Conservation (phyloP, 92 coral and sea anemone genomes). For the Heliopora coerulea region DNA sequence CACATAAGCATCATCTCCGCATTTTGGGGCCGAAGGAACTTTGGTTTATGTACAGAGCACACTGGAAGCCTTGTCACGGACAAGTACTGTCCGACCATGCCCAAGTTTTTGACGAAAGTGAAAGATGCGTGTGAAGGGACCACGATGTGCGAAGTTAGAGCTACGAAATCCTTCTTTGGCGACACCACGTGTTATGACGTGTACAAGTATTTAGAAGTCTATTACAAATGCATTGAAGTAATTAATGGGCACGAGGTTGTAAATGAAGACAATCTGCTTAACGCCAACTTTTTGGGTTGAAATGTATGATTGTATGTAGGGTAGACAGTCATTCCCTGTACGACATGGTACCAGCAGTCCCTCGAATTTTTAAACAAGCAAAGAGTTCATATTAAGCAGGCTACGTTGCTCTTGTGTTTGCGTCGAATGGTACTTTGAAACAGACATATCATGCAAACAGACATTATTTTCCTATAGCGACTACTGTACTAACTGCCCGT, state of each 20-base stretch:
- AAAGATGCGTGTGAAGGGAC: conserved; percentile 99
- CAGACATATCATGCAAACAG: conserved; percentile 24
- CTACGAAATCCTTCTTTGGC: conserved; percentile 98
- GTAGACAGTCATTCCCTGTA: conserved; percentile 25
- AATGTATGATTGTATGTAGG: conserved; percentile 10
- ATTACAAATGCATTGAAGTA: conserved; percentile 99
- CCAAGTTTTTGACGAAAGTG: conserved; percentile 94
- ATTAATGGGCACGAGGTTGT: conserved; percentile 99
- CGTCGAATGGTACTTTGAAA: conserved; percentile 2
- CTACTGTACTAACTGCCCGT: not conserved
- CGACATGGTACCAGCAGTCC: conserved; percentile 6
- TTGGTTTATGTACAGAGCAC: conserved; percentile 99
- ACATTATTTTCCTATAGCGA: not conserved
- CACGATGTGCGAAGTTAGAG: conserved; percentile 97
- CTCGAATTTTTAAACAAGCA: conserved; percentile 32
- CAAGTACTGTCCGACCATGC: conserved; percentile 95
- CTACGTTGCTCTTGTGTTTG: conserved; percentile 13
- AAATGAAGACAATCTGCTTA: conserved; percentile 97
- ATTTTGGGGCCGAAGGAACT: conserved; percentile 99
- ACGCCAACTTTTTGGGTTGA: conserved; percentile 96
- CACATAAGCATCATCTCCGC: conserved; percentile 99
- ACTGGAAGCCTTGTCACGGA: conserved; percentile 71
- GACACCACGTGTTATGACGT: conserved; percentile 76
- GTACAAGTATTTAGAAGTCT: conserved; percentile 99
- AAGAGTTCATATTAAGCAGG: not conserved